Base-by-base conservation (phyloP, 2,797 vertebrate genomes). In the Hyperoplus lanceolatus region DNA sequence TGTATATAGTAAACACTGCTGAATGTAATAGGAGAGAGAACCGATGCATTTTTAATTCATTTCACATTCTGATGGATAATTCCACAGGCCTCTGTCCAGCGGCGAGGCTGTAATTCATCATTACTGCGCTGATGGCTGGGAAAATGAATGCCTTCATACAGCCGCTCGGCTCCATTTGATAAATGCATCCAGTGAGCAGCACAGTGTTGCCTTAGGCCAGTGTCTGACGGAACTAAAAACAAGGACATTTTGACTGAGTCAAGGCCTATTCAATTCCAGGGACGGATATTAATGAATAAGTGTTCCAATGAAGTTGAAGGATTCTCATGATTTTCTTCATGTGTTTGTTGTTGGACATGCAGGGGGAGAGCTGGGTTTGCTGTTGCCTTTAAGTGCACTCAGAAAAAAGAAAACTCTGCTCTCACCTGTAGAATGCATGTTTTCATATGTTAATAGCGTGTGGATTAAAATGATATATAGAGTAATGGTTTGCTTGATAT, bases 1-100 rank as follows among this genome's bases (percentile, higher is more conserved):
- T 29, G 29, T 29, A 29, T 29, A 29, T 56, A 71, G 73, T 85
- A 81, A 87, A 82, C 62, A 73, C 70, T 49, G 55, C 58, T 72
- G 65, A 14, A 63, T 59, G 82, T 70, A 85, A 86, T 67, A 70
- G 8, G 68, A 82, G 66, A 64, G 38, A 42, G 51, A 73, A 63
- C 73, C 39, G 58, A 69, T 85, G 61, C 85, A 87, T 89, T 90
- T 89, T 90, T 86, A 89, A 91, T 89, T 82, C 79, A 63, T 57
- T 75, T 54, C 85, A 79, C n/a, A 38, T 67, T 59, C 49, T 91
- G 84, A 90, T 64, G 49, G 61, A 91, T 85, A 4, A 65, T 8
- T 73, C 46, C n/a, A 60, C 43, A 6, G 53, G 16, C 72, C 29
- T 81, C 11, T 29, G 18, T 89, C 60, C 56, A 58, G 56, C 79